These are phyloP conservation scores for Sesia apiformis DNA, from an alignment of 2,888 invertebrate genomes.

Conservation along the genomic window DNA sequence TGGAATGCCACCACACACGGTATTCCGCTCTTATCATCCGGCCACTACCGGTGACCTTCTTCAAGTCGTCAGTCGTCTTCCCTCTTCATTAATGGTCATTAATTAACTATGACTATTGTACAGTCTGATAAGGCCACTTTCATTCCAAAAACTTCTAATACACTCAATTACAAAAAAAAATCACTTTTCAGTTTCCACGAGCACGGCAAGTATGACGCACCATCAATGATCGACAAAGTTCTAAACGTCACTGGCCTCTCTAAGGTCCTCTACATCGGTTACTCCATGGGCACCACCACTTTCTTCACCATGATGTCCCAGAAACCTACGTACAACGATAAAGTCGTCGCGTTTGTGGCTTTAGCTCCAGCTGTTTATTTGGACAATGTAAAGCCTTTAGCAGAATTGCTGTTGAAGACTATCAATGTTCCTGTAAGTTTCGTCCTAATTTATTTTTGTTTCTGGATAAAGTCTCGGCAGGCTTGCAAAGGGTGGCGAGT, in stretches of 20 bases:
- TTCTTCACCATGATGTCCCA: conserved; percentile 72
- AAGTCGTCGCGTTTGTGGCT: conserved; percentile 62
- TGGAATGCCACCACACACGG: too few species aligned
- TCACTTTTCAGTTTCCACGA: conserved; percentile 67
- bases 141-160: too few species aligned
- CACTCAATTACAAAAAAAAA: neutral
- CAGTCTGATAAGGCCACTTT: too few species aligned
- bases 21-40: too few species aligned
- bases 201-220: conserved; percentile 73
- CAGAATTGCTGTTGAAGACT: conserved; percentile 27
- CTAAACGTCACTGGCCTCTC: conserved; percentile 48
- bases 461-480: too few species aligned
- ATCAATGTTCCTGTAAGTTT: conserved; percentile 39
- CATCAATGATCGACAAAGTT: conserved; percentile 71
- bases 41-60: too few species aligned
- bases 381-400: conserved; percentile 31
- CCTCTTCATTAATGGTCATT: neutral
- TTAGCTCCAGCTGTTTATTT: conserved; percentile 71
- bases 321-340: conserved; percentile 70
- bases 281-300: conserved; percentile 75
- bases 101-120: neutral
- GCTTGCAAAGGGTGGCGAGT: too few species aligned
- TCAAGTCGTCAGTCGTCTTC: neutral
- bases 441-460: too few species aligned
- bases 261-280: conserved; percentile 70